Conservation (phyloP, 2,888 invertebrate species). For the Aelia acuminata region DNA sequence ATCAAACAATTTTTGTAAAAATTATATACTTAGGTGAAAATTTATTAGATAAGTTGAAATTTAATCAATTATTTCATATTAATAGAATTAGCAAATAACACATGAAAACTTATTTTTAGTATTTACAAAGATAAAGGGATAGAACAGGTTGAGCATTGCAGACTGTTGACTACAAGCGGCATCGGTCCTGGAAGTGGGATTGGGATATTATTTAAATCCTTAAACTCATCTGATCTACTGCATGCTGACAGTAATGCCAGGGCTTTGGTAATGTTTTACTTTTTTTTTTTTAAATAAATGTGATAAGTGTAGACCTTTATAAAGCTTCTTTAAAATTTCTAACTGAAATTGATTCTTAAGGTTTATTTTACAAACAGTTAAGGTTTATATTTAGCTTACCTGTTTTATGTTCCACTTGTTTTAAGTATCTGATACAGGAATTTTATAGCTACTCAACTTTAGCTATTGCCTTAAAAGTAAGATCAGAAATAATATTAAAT, state of each 20-base stretch:
- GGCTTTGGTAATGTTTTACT: not conserved
- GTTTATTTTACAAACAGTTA: too few species aligned
- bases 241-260: not conserved
- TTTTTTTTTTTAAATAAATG: not conserved
- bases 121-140: conserved; percentile 56
- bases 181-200: conserved; percentile 66
- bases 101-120: conserved; percentile 34
- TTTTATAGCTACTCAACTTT: not conserved
- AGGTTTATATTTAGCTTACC: not conserved
- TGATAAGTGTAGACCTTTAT: not conserved
- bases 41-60: not conserved
- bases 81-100: not conserved
- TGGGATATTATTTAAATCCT: conserved; percentile 65
- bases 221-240: conserved; percentile 62
- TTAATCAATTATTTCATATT: not conserved
- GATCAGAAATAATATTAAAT: not conserved
- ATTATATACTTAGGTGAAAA: too few species aligned
- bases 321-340: not conserved
- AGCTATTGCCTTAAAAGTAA: not conserved
- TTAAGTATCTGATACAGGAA: not conserved
- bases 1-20: too few species aligned
- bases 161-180: conserved; percentile 55
- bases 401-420: not conserved
- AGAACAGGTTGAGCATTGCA: conserved; percentile 56
- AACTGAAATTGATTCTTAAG: not conserved